Percentiles rank a stretch among this genome's conserved stretches.
phyloP scores from a whole-genome alignment of 2,113 vertebrate species.

The Brachyhypopomus gauderio region DNA sequence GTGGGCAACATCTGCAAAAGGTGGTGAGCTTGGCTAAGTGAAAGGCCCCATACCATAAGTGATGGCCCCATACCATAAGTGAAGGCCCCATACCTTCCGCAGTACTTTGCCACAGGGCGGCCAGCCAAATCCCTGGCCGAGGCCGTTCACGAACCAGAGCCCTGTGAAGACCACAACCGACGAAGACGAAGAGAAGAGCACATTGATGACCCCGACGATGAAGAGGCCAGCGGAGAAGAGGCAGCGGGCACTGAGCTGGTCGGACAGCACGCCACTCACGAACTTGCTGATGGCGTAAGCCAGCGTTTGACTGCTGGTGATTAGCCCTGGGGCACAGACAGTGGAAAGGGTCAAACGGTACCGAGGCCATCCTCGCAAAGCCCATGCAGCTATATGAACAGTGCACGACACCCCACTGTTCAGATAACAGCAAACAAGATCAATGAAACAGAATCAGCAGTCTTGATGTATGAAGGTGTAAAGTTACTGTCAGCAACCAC shows the following conservation, averaged over 20 bases:
- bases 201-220: conserved; percentile 88
- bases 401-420: neutral
- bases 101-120: conserved; percentile 93
- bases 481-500: no score
- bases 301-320: conserved; percentile 95
- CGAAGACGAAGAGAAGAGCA: conserved; percentile 89
- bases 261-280: conserved; percentile 91
- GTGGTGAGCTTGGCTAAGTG: neutral
- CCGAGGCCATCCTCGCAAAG: no score
- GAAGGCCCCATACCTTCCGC: conserved; percentile 84
- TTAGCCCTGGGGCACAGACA: conserved; percentile 76
- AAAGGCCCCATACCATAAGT: no score
- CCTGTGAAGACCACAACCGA: conserved; percentile 81
- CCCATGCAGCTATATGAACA: neutral
- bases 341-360: neutral
- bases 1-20: neutral
- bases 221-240: conserved; percentile 91
- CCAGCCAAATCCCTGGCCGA: conserved; percentile 97
- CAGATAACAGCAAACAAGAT: no score
- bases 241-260: conserved; percentile 91
- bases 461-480: no score
- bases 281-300: conserved; percentile 98
- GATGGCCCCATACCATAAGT: no score
- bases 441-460: no score
- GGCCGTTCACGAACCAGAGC: conserved; percentile 95